Evolutionary conservation across 2,797 vertebrate genomes (phyloP).

Genomic region (Pseudochaenichthys georgianus): DNA sequence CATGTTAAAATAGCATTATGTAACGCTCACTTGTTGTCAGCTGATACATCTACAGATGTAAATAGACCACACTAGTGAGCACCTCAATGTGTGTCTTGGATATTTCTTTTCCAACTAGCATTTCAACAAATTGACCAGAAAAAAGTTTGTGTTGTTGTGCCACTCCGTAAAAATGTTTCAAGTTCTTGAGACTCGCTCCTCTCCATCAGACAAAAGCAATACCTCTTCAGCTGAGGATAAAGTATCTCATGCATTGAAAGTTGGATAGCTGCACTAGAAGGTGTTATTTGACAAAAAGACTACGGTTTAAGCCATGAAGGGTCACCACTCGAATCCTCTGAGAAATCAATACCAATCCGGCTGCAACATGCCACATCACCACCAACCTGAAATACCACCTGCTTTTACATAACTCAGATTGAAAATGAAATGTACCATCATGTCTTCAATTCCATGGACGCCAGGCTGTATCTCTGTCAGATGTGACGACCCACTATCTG

Average conservation of each 20-base stretch:
- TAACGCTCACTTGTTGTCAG: too few species aligned
- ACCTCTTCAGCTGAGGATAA: not conserved
- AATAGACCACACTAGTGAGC: too few species aligned
- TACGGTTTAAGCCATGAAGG: not conserved
- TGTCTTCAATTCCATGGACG: not conserved
- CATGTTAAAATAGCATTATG: too few species aligned
- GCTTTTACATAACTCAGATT: constrained; percentile 7
- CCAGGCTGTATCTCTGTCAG: not conserved
- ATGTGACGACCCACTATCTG: constrained; percentile 24
- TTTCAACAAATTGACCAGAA: too few species aligned
- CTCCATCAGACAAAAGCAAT: not conserved
- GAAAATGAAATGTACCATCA: not conserved
- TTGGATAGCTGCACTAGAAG: constrained; percentile 8
- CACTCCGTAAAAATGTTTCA: not conserved
- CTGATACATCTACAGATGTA: too few species aligned
- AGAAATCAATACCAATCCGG: constrained; percentile 4
- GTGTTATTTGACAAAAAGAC: constrained; percentile 11
- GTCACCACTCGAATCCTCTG: constrained; percentile 5
- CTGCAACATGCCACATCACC: not conserved
- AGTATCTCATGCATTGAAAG: not conserved
- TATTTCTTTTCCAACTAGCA: too few species aligned
- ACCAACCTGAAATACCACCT: not conserved
- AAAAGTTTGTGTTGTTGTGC: too few species aligned
- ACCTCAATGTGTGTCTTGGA: too few species aligned
- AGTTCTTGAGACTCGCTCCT: not conserved